These are phyloP conservation scores for Drosophila watanabei DNA, from an alignment of 1,140 invertebrate genomes.

Conservation along the genomic window DNA sequence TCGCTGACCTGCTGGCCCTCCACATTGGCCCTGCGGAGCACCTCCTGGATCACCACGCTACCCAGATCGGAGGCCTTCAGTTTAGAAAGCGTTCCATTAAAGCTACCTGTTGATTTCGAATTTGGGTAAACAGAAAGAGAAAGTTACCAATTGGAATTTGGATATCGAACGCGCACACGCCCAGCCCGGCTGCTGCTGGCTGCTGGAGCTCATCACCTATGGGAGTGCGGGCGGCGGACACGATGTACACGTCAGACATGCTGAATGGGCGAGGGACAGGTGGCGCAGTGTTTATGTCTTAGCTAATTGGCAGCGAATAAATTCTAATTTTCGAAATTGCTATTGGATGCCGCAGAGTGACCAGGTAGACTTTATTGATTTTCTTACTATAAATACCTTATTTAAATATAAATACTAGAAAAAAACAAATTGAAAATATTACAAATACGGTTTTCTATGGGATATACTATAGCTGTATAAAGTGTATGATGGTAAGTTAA, in stretches of 20 bases:
- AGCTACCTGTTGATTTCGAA: conserved; percentile 86
- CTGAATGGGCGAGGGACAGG: background rate
- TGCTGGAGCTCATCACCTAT: conserved; percentile 72
- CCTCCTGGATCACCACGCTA: conserved; percentile 91
- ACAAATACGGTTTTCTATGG: background rate
- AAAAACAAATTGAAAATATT: background rate
- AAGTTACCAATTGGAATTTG: conserved; percentile 56
- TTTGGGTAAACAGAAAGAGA: conserved; percentile 51
- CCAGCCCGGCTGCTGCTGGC: background rate
- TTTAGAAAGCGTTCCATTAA: conserved; percentile 90
- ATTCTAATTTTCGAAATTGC: conserved; percentile 47
- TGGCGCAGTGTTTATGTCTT: conserved; percentile 5
- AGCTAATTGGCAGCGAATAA: conserved; percentile 16
- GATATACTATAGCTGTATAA: background rate
- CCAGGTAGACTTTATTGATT: conserved; percentile 1
- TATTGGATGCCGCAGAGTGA: conserved; percentile 19
- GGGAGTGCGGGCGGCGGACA: conserved; percentile 85
- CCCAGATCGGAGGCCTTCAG: conserved; percentile 92
- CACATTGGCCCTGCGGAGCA: conserved; percentile 88
- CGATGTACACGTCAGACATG: conserved; percentile 85
- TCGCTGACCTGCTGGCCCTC: conserved; percentile 90
- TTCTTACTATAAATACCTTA: no score
- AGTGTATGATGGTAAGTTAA: background rate
- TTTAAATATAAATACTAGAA: background rate
- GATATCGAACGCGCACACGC: conserved; percentile 25